Evolutionary conservation across 2,888 invertebrate species (phyloP).

Genomic region (Sympetrum striolatum): DNA sequence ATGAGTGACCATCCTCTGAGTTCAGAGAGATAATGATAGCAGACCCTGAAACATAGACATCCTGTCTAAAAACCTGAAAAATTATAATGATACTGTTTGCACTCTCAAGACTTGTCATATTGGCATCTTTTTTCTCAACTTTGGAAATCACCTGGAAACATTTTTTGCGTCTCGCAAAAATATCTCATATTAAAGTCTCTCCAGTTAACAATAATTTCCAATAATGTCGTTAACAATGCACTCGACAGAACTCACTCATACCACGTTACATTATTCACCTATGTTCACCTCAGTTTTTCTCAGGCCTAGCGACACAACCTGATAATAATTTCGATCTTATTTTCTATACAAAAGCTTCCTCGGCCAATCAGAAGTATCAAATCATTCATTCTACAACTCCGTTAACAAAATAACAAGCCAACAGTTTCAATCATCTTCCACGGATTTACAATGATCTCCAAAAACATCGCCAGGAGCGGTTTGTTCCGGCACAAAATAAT

Average conservation of each 20-base stretch:
- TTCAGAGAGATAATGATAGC: conserved; percentile 15
- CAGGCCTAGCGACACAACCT: background rate
- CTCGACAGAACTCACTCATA: background rate
- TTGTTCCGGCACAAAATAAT: conserved; percentile 1
- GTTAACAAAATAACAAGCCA: background rate
- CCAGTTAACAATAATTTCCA: background rate
- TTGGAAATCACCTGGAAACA: background rate
- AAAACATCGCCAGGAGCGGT: background rate
- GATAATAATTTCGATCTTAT: background rate
- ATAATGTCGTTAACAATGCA: background rate
- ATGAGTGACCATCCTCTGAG: background rate
- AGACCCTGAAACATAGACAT: conserved; percentile 4
- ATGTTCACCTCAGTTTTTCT: background rate
- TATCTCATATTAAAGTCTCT: background rate
- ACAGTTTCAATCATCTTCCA: background rate
- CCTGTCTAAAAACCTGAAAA: background rate
- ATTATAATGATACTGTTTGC: background rate
- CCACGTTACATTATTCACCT: background rate
- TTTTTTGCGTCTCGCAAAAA: background rate
- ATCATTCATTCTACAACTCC: background rate
- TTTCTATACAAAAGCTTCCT: background rate
- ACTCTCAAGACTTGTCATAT: background rate
- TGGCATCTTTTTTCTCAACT: background rate
- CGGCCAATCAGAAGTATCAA: background rate
- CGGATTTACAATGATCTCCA: background rate